A percentile compares a stretch with the other conserved stretches of the same genome.
Conservation (phyloP, 2,888 invertebrate species). For the Dolomedes plantarius region DNA sequence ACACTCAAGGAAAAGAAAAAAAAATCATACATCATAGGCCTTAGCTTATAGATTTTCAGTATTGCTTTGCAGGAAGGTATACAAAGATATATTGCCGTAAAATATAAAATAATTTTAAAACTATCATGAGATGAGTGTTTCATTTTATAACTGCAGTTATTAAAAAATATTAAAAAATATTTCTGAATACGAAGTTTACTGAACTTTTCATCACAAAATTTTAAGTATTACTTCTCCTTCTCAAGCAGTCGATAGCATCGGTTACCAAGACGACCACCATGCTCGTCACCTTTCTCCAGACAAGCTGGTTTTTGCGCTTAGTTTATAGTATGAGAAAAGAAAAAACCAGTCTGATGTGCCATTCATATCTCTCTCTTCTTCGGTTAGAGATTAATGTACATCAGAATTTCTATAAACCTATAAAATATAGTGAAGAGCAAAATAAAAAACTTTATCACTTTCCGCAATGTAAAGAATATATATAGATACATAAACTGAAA, state of each 20-base stretch:
- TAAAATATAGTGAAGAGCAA: background rate
- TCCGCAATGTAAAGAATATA: too few species aligned
- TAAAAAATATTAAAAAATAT: background rate
- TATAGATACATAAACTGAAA: too few species aligned
- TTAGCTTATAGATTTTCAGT: too few species aligned
- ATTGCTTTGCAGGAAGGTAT: too few species aligned
- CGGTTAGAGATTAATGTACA: background rate
- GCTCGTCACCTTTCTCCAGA: background rate
- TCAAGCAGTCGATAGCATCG: background rate
- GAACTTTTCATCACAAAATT: background rate
- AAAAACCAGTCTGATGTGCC: background rate
- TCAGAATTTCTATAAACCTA: background rate
- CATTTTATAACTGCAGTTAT: too few species aligned
- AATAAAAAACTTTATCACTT: too few species aligned
- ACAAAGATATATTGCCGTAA: too few species aligned
- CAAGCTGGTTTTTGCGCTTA: background rate
- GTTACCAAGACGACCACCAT: conserved; percentile 4
- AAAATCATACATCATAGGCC: too few species aligned
- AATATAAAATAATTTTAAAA: too few species aligned
- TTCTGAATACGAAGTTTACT: background rate
- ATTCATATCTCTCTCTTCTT: background rate
- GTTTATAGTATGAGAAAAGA: background rate
- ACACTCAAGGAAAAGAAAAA: too few species aligned
- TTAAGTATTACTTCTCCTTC: background rate
- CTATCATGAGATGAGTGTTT: too few species aligned